phyloP scores from a whole-genome alignment of 2,888 invertebrate species.

The Orchesella flavescens region DNA sequence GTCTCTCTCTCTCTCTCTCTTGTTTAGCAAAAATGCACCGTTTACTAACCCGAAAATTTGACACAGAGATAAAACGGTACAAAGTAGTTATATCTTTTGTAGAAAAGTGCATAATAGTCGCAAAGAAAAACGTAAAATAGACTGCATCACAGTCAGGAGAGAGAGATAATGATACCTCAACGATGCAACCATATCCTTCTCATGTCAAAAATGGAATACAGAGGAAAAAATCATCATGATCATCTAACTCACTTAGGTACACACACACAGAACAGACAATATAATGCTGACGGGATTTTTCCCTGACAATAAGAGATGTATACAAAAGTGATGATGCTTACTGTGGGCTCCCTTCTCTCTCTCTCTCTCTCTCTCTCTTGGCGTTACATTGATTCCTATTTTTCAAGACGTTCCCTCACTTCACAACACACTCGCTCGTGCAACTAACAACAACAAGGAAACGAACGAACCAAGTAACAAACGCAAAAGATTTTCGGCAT shows the following conservation, averaged over 20 bases:
- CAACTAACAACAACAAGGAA: not conserved
- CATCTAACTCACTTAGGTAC: conserved; percentile 8
- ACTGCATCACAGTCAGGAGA: not conserved
- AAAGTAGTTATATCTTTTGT: conserved; percentile 13
- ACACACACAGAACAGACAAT: not conserved
- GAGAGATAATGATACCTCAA: conserved; percentile 5
- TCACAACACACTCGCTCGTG: conserved; percentile 3
- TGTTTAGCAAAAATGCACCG: conserved; percentile 62
- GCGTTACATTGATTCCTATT: not conserved
- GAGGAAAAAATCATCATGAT: not conserved
- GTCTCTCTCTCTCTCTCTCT: too few species aligned
- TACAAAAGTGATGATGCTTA: conserved; percentile 7
- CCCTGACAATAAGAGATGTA: conserved; percentile 13
- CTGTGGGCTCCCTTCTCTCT: not conserved
- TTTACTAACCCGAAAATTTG: conserved; percentile 67
- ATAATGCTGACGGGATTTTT: not conserved
- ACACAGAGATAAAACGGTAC: conserved; percentile 65
- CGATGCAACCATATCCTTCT: conserved; percentile 21
- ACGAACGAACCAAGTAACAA: not conserved
- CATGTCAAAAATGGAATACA: conserved; percentile 24
- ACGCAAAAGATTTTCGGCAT: conserved; percentile 27
- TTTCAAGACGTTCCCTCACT: conserved; percentile 8
- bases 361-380: not conserved
- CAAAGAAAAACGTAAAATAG: conserved; percentile 7
- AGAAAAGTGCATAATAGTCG: not conserved